phyloP scores from a whole-genome alignment of 2,797 vertebrate species.

The Gorsachius magnificus region DNA sequence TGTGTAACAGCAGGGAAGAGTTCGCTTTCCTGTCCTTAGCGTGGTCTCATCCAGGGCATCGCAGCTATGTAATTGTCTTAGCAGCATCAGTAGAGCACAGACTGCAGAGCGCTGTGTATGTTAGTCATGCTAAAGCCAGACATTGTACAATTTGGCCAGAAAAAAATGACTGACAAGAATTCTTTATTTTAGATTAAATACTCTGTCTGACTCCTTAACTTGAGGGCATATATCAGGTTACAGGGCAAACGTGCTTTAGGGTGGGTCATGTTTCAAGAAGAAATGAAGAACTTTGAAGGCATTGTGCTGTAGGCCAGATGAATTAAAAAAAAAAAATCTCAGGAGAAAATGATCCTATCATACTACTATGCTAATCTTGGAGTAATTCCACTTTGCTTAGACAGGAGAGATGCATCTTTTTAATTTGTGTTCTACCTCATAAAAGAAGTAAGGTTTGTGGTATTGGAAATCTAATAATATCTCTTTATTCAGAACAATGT shows the following conservation, averaged over 20 bases:
- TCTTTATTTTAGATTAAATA: not conserved
- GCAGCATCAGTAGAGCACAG: not conserved
- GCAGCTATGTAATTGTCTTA: not conserved
- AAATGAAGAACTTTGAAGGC: not conserved
- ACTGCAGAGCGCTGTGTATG: not conserved
- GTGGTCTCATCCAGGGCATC: not conserved
- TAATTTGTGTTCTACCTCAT: not conserved
- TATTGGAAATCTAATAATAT: not conserved
- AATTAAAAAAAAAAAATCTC: not conserved
- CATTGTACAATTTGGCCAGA: not conserved
- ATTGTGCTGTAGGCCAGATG: not conserved
- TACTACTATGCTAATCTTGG: not conserved
- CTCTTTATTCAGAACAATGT: not conserved
- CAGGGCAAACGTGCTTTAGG: not conserved
- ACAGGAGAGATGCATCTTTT: not conserved
- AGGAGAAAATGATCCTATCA: not conserved
- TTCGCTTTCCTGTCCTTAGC: not conserved
- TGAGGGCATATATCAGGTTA: not conserved
- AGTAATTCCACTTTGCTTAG: not conserved
- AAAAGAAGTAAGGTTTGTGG: not conserved
- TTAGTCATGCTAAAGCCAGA: constrained; percentile 2
- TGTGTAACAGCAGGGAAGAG: too few relatives aligned
- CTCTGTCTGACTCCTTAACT: not conserved
- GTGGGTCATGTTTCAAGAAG: not conserved
- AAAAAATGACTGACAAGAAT: not conserved